Evolutionary conservation across 2,797 vertebrate genomes (phyloP).

Genomic region (Sebastes matsubarae): DNA sequence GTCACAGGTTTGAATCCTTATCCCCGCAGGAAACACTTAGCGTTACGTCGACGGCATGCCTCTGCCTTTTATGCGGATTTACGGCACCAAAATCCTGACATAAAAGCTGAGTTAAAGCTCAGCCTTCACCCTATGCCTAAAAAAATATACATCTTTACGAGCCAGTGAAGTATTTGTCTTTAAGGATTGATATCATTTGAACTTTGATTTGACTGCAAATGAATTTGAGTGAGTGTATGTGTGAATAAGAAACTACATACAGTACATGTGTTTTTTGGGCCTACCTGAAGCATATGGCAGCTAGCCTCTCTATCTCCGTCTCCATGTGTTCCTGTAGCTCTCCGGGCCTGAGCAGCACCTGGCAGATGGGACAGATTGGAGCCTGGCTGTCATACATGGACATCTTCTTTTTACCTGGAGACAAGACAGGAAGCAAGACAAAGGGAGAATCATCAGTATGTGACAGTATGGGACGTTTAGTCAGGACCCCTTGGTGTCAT

Average conservation of each 20-base stretch:
- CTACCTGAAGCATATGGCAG: slow-evolving; percentile 92
- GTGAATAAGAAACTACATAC: neutral
- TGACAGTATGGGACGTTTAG: neutral
- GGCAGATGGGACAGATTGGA: slow-evolving; percentile 97
- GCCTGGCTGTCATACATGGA: slow-evolving; percentile 97
- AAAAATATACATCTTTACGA: slow-evolving; percentile 17
- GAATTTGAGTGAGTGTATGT: neutral
- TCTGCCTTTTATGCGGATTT: slow-evolving; percentile 74
- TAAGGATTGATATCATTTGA: neutral
- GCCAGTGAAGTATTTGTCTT: neutral
- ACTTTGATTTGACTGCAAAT: neutral
- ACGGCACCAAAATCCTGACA: slow-evolving; percentile 48
- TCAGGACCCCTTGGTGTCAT: too few species aligned
- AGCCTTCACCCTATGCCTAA: slow-evolving; percentile 2
- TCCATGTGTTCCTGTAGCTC: slow-evolving; percentile 99
- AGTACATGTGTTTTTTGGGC: neutral
- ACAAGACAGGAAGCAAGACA: neutral
- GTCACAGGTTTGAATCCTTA: slow-evolving; percentile 72
- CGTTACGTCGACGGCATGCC: slow-evolving; percentile 49
- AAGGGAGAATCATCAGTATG: neutral
- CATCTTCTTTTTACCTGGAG: slow-evolving; percentile 96
- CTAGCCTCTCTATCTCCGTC: slow-evolving; percentile 95
- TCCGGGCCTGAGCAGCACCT: slow-evolving; percentile 94
- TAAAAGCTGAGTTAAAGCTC: slow-evolving; percentile 34
- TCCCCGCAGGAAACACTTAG: slow-evolving; percentile 71